Percentiles rank a stretch among this genome's conserved stretches.
These are phyloP conservation scores for Drosophila arizonae DNA, from an alignment of 1,140 invertebrate species.

Conservation along the genomic window DNA sequence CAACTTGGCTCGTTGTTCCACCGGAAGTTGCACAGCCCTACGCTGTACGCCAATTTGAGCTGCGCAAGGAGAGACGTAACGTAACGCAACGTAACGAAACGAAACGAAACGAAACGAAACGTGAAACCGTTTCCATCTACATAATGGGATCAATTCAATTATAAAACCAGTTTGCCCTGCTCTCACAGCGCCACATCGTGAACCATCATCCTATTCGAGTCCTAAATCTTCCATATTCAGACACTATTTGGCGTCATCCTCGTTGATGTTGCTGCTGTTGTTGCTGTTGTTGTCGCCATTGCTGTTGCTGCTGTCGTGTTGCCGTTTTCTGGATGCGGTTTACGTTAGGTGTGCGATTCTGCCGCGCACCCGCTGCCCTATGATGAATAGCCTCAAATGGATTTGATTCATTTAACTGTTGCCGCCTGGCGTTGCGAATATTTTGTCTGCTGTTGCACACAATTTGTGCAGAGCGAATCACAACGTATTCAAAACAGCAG, in stretches of 20 bases:
- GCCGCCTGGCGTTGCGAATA: constrained; percentile 33
- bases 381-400: constrained; percentile 77
- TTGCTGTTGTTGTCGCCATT: constrained; percentile 4
- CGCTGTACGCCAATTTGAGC: constrained; percentile 69
- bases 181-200: constrained; percentile 20
- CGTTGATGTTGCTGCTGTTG: constrained; percentile 15
- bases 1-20: constrained; percentile 13
- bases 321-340: constrained; percentile 32
- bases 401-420: constrained; percentile 79
- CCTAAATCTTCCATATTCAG: constrained; percentile 50
- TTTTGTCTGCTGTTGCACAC: constrained; percentile 21
- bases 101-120: constrained; percentile 53
- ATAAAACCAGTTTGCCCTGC: constrained; percentile 71
- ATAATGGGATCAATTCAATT: constrained; percentile 80
- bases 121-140: constrained; percentile 78
- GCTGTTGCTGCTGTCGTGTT: constrained; percentile 16
- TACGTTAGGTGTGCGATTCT: constrained; percentile 46
- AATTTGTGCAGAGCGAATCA: constrained; percentile 55
- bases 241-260: constrained; percentile 26
- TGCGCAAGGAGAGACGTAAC: constrained; percentile 33
- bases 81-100: constrained; percentile 50
- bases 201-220: constrained; percentile 4
- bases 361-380: constrained; percentile 62
- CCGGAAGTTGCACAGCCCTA: constrained; percentile 65
- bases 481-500: constrained; percentile 22